Percentiles rank a stretch among this genome's conserved stretches.
Evolutionary conservation across 2,888 invertebrate genomes (phyloP).

Genomic region (Pandemis corylana): DNA sequence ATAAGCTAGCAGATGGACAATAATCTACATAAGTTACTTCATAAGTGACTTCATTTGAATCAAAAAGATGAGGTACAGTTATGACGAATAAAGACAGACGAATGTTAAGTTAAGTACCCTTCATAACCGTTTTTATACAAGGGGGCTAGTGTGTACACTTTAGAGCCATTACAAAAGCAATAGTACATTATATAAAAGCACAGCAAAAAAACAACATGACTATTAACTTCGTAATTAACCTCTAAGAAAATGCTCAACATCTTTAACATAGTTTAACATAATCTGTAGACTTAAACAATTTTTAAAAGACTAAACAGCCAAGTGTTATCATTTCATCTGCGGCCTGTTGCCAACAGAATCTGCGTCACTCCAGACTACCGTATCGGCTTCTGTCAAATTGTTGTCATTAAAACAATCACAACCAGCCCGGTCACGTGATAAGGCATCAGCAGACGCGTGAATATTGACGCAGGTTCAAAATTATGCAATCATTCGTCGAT

Average conservation of each 20-base stretch:
- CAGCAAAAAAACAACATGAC: too few species aligned
- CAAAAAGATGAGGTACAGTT: too few species aligned
- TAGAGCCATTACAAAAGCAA: too few species aligned
- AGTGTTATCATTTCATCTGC: conserved; percentile 1
- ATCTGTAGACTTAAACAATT: neutral
- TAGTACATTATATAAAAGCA: too few species aligned
- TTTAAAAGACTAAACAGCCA: neutral
- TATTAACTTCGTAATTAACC: too few species aligned
- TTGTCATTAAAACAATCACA: conserved; percentile 27
- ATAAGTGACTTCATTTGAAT: too few species aligned
- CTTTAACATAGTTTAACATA: too few species aligned
- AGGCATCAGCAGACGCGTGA: conserved; percentile 18
- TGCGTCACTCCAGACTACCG: conserved; percentile 9
- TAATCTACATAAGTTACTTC: neutral
- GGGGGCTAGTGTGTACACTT: too few species aligned
- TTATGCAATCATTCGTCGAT: conserved; percentile 31
- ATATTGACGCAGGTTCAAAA: conserved; percentile 21
- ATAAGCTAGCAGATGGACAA: conserved; percentile 12
- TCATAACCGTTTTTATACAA: too few species aligned
- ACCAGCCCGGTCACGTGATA: conserved; percentile 2
- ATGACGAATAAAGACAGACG: too few species aligned
- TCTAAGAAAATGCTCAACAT: too few species aligned
- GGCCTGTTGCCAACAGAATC: conserved; percentile 11
- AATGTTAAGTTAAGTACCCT: too few species aligned
- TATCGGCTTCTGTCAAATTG: conserved; percentile 9